Base-by-base conservation (phyloP, 2,113 vertebrate genomes). In the Etheostoma cragini region DNA sequence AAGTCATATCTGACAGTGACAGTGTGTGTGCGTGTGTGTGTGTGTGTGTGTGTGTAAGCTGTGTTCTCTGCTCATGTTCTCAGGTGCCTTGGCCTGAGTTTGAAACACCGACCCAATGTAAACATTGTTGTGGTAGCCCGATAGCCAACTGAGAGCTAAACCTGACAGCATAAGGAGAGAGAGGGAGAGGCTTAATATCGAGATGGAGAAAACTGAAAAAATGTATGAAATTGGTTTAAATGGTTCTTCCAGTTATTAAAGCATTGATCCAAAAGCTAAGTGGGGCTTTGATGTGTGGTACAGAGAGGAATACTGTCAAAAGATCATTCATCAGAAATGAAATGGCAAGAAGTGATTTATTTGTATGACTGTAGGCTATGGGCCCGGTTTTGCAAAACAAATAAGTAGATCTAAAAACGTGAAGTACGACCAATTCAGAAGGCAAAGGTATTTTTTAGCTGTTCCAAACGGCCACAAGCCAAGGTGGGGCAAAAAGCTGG, bases 1-100 rank as follows among this genome's bases (percentile, higher is more conserved):
- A 87, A 79, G 70, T 93, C 75, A 86, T 45, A 80, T 50, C 63
- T 88, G 87, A 77, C 88, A 82, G 78, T 2, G 30, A 30, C 30
- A 4, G 33, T 82, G 26, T 67, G 13, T 45, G 61, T 67, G 26
- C 21, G 47, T 30, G 42, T 76, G 74, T 50, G 53, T 66, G 35
- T 38, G 73, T 49, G 33, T 35, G 33, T 35, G 33, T 35, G 33
- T 35, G 33, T 35, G 33, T 35, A 26, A 26, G 26, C 30, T 21
- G 65, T 72, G 35, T 30, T 72, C 49, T 67, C 65, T 67, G 71
- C 83, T 78, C 56, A 53, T 73, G 50, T 58, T 88, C 64, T 67
- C 77, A 38, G 30, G 66, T 72, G 80, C 35, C 19, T 77, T 74
- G 69, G 30, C 64, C 72, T 26, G 67, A 30, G 63, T 87, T 66